Base-by-base conservation (phyloP, 1,140 invertebrate species). In the Sinonovacula constricta region DNA sequence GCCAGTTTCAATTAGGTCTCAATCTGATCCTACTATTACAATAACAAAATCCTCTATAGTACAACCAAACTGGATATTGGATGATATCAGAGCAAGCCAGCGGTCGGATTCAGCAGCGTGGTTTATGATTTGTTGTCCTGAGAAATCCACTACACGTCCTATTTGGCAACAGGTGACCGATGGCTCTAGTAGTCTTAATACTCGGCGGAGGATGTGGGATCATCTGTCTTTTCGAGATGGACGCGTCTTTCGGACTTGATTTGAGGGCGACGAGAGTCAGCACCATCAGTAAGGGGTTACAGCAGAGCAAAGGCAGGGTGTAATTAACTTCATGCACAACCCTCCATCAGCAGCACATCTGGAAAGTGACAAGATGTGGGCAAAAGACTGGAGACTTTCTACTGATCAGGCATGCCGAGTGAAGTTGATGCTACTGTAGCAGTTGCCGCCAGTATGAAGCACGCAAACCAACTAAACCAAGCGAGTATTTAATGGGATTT, bases 141-240 rank as follows among this genome's bases (percentile, higher is more conserved):
- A 24, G 24, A 36, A 56, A 49, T 10, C n/a, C n/a, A n/a, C n/a
- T n/a, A n/a, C n/a, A n/a, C n/a, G n/a, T n/a, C n/a, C n/a, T n/a
- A n/a, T n/a, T n/a, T n/a, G 57, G 79, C 15, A n/a, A 36, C 51
- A 69, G 24, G 39, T 62, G 2, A 45, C 56, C 33, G 28, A 4
- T 18, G 18, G 22, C 22, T 2, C 10, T 15, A 15, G n/a, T 18
- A 15, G n/a, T 3, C 30, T 75, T 4, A 81, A 83, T 56, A 59
- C 57, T 5, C 34, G 81, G 3, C 80, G 80, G 79, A 63, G 53
- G 26, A 45, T 62, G 28, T 84, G 78, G 80, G 71, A 78, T 36
- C 72, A 69, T 45, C 60, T 85, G 12, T 12, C 56, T 56, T 12
- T 85, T 12, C 5, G 36, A 5, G 45, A 65, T 74, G 79, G 84